phyloP scores from a whole-genome alignment of 2,797 vertebrate species.

The Columba guinea region DNA sequence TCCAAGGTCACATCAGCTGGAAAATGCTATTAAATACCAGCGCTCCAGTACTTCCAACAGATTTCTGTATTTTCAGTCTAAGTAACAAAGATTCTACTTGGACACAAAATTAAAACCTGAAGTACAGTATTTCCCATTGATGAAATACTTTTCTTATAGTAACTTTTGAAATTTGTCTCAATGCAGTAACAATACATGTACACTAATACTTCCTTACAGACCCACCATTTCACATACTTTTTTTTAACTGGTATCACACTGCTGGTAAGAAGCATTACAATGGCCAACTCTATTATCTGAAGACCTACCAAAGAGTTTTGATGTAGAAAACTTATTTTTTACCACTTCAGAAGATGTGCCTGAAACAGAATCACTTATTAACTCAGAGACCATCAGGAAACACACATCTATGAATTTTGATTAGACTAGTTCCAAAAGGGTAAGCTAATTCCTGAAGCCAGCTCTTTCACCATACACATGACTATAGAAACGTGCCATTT shows the following conservation, averaged over 20 bases:
- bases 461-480: not conserved
- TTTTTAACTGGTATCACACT: not conserved
- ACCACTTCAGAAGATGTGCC: not conserved
- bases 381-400: not conserved
- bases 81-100: not conserved
- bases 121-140: not conserved
- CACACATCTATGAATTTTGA: not conserved
- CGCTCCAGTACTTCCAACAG: not conserved
- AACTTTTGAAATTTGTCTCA: not conserved
- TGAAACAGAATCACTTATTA: conserved; percentile 10
- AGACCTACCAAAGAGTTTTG: not conserved
- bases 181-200: not conserved
- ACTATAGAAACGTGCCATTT: not conserved
- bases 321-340: not conserved
- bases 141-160: not conserved
- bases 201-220: not conserved
- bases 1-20: not conserved
- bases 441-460: not conserved
- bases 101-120: not conserved
- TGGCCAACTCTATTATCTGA: not conserved
- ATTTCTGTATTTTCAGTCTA: not conserved
- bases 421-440: not conserved
- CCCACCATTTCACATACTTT: not conserved
- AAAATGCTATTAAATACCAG: not conserved
- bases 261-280: not conserved